Conservation (phyloP, 2,797 vertebrate genomes). For the Poeciliopsis presidionis region DNA sequence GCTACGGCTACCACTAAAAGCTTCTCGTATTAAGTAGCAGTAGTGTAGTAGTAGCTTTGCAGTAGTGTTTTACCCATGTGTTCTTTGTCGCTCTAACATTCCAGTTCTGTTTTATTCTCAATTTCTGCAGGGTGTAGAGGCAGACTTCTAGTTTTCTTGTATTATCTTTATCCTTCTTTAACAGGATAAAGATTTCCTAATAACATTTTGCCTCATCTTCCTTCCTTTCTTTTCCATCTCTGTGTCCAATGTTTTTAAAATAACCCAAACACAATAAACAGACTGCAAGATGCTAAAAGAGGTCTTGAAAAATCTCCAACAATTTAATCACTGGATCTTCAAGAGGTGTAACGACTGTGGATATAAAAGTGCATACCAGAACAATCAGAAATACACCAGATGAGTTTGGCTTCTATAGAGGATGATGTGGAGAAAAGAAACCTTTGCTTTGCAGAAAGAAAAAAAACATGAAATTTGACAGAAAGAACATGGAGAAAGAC, state of each 20-base stretch:
- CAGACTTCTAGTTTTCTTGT: not conserved
- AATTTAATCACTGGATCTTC: not conserved
- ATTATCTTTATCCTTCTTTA: not conserved
- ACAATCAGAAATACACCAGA: not conserved
- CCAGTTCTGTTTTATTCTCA: not conserved
- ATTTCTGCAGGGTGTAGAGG: not conserved
- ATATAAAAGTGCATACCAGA: not conserved
- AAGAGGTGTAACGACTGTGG: not conserved
- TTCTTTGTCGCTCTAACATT: not conserved
- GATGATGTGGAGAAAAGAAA: not conserved
- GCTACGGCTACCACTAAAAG: not conserved
- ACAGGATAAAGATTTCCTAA: not conserved
- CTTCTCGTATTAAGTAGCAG: not conserved
- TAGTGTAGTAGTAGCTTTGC: not conserved
- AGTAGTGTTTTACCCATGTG: not conserved
- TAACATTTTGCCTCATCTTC: not conserved
- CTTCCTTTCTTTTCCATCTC: not conserved
- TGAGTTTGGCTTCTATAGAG: not conserved
- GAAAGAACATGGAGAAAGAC: not conserved
- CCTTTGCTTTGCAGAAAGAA: not conserved
- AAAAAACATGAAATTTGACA: not conserved
- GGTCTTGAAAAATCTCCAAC: not conserved
- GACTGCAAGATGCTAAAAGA: not conserved
- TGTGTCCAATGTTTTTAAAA: not conserved
- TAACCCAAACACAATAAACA: not conserved